Conservation (phyloP, 2,888 invertebrate species). For the Antitype chi region DNA sequence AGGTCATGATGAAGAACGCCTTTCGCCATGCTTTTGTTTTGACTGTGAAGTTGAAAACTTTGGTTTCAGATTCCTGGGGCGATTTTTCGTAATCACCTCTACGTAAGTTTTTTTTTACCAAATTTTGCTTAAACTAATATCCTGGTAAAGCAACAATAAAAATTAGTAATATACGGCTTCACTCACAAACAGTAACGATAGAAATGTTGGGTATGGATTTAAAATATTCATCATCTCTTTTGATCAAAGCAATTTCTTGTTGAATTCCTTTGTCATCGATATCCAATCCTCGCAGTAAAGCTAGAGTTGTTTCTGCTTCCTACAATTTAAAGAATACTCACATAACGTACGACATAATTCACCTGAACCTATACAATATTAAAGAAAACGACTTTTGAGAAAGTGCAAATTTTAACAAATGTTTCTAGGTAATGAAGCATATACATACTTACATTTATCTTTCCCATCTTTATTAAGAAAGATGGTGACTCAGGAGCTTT, state of each 20-base stretch:
- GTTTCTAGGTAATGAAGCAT: too few species aligned
- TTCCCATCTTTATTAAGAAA: constrained; percentile 77
- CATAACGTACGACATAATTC: constrained; percentile 16
- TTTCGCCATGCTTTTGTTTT: constrained; percentile 74
- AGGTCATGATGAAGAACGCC: constrained; percentile 67
- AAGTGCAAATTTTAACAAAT: too few species aligned
- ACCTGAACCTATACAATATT: constrained; percentile 27
- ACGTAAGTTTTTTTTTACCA: neutral
- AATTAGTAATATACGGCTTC: neutral
- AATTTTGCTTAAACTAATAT: neutral
- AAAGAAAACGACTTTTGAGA: constrained; percentile 16
- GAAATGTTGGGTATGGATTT: constrained; percentile 77
- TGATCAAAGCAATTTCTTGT: constrained; percentile 74
- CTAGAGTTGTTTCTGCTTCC: constrained; percentile 75
- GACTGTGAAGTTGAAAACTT: constrained; percentile 66
- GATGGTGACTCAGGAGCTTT: constrained; percentile 82
- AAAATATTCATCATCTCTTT: constrained; percentile 73
- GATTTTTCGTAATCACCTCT: neutral
- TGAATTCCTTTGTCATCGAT: constrained; percentile 72
- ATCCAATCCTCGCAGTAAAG: constrained; percentile 76
- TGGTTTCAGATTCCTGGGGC: neutral
- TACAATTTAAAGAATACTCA: constrained; percentile 62
- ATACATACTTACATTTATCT: constrained; percentile 72
- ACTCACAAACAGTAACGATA: constrained; percentile 77
- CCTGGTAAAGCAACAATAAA: neutral